Evolutionary conservation across 53 echinoderm and acorn worm species (phyloP), one percentile per base, ranked within the genome.

Genomic region (Stichopus horrens): DNA sequence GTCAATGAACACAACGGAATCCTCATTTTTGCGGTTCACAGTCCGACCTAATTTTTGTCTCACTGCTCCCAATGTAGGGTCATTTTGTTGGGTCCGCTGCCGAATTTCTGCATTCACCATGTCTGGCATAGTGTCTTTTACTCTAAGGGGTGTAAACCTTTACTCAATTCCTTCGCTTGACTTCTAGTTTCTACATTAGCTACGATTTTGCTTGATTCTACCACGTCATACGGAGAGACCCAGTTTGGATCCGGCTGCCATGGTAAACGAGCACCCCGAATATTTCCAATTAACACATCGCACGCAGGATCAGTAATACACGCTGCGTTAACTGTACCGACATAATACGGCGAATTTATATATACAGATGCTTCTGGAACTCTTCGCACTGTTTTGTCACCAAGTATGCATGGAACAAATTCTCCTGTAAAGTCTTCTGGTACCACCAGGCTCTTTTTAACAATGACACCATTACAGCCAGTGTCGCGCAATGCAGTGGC

Each of bases 401-500:
- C 76, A 59, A 88, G 88, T 9, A 86, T 86, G 55, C 79, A 89
- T 13, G 67, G 16, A 16, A 73, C 88, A 5, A 14, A 53, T 4
- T 88, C 52, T 1, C 86, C 90, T 10, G 88, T 88, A 23, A 83
- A 57, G 4, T 56, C 68, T 1, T 77, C 51, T 5, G 67, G 5
- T 6, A 66, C 4, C 8, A 92, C 86, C 5, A 89, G 54, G 11
- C 7, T 22, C 8, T 52, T 13, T 51, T 74, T 57, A 7, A 88
- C 73, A 19, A 88, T 88, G 7, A 88, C 88, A 8, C 79, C 79
- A 54, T 84, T 88, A 57, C 91, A 91, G 20, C 92, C 92, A 65
- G 55, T 89, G 51, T 92, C 92, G 6, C 92, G 67, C 8, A 89
- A 56, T 10, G 86, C 79, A 23, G 9, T 81, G 0, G 79, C 92